Evolutionary conservation across 1,140 invertebrate genomes (phyloP), one percentile per base, ranked within the genome.

Genomic region (Drosophila kurseongensis): DNA sequence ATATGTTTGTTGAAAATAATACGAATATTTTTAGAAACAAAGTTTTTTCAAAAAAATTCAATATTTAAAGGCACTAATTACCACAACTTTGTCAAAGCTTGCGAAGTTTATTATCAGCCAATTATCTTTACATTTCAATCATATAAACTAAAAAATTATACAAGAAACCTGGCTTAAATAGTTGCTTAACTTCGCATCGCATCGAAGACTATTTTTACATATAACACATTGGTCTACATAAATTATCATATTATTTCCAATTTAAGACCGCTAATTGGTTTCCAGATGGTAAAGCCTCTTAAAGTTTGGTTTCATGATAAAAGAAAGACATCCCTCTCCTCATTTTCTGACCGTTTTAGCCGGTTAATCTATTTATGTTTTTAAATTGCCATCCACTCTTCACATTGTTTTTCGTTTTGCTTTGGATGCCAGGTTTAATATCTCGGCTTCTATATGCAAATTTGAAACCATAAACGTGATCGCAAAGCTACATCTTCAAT

Each of bases 381-480:
- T 36, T 47, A 32, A 36, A 59, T 44, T 13, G 63, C 16, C 29
- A 40, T 40, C 38, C 23, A 29, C n/a, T 47, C 42, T 35, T 42
- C 18, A 50, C 38, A 27, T 44, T 47, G 13, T 75, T 12, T 27
- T 66, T 57, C 10, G 60, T 40, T 75, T 65, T 35, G 40, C 52
- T 47, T 41, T 35, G 42, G 41, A 40, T 38, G 32, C 42, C 57
- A 13, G 32, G 40, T 27, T 59, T 41, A 35, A 63, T 44, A 51
- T 55, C 13, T 41, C 14, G 5, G 42, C 51, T 75, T 59, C 47
- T 52, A 5, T 75, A 75, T 75, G 73, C 54, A 75, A 75, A 75
- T 75, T 58, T 13, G 5, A 32, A 18, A 58, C 63, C 47, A 16
- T 50, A 50, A 38, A 76, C 75, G 75, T 77, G 75, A 77, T 77